Evolutionary conservation across 2,888 invertebrate species (phyloP).

Genomic region (Drosophila leonis): DNA sequence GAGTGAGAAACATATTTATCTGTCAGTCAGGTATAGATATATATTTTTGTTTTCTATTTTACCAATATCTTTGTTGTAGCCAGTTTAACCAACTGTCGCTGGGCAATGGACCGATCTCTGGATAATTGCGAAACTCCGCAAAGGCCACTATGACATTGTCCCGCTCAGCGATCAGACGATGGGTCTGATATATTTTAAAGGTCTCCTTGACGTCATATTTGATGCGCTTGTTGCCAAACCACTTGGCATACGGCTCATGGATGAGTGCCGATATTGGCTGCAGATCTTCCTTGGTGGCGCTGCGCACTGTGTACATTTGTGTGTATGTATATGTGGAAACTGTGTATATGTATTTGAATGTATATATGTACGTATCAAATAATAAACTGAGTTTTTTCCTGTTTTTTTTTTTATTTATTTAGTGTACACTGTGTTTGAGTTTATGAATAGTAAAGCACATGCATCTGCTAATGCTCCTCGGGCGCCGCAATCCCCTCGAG

Average conservation of each 20-base stretch:
- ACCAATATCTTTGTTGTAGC: slow-evolving; percentile 76
- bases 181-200: slow-evolving; percentile 64
- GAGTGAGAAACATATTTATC: too few species aligned
- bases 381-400: background rate
- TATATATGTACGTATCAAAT: background rate
- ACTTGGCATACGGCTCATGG: slow-evolving; percentile 22
- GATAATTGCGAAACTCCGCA: slow-evolving; percentile 77
- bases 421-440: slow-evolving; percentile 16
- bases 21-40: slow-evolving; percentile 1
- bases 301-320: slow-evolving; percentile 49
- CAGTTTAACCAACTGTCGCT: slow-evolving; percentile 75
- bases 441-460: slow-evolving; percentile 12
- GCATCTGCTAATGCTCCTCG: background rate
- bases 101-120: slow-evolving; percentile 66
- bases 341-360: slow-evolving; percentile 4
- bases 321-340: background rate
- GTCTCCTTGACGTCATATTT: slow-evolving; percentile 43
- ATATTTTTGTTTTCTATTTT: slow-evolving; percentile 16
- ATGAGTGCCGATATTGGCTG: slow-evolving; percentile 21
- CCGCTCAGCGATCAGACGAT: slow-evolving; percentile 64
- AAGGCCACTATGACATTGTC: slow-evolving; percentile 54
- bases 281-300: slow-evolving; percentile 44
- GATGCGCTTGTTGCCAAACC: slow-evolving; percentile 60
- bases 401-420: background rate
- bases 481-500: slow-evolving; percentile 60